phyloP scores from a whole-genome alignment of 2,113 vertebrate genomes.

The Lonchura striata region DNA sequence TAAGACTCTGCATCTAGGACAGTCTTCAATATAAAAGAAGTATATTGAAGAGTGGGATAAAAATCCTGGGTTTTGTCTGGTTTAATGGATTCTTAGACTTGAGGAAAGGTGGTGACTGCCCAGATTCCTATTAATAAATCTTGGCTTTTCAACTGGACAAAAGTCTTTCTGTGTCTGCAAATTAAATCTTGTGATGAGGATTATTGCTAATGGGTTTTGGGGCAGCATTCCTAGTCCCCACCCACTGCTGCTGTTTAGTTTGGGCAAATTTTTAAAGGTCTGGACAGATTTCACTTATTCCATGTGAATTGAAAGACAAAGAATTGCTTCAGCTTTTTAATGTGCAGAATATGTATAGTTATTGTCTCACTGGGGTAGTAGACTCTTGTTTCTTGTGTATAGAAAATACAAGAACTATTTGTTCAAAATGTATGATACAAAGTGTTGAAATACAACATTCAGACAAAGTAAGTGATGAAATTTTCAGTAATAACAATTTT shows the following conservation, averaged over 20 bases:
- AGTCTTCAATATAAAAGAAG: no score
- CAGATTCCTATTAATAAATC: not conserved
- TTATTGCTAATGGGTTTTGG: not conserved
- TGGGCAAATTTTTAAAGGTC: not conserved
- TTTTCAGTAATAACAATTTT: not conserved
- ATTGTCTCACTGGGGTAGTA: not conserved
- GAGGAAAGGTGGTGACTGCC: not conserved
- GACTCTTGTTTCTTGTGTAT: not conserved
- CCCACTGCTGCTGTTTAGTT: not conserved
- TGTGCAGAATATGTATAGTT: not conserved
- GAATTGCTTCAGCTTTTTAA: not conserved
- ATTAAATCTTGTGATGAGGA: not conserved
- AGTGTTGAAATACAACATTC: not conserved
- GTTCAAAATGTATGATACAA: not conserved
- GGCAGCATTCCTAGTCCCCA: not conserved
- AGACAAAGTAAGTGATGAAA: not conserved
- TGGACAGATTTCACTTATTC: not conserved
- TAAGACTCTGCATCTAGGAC: not conserved
- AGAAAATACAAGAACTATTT: not conserved
- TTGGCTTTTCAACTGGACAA: not conserved
- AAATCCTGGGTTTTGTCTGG: not conserved
- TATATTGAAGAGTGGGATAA: not conserved
- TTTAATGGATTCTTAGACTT: not conserved
- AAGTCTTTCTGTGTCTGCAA: not conserved
- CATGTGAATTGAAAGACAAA: not conserved